These are phyloP conservation scores for Prosapia bicincta DNA, from an alignment of 2,888 invertebrate genomes.

Conservation along the genomic window DNA sequence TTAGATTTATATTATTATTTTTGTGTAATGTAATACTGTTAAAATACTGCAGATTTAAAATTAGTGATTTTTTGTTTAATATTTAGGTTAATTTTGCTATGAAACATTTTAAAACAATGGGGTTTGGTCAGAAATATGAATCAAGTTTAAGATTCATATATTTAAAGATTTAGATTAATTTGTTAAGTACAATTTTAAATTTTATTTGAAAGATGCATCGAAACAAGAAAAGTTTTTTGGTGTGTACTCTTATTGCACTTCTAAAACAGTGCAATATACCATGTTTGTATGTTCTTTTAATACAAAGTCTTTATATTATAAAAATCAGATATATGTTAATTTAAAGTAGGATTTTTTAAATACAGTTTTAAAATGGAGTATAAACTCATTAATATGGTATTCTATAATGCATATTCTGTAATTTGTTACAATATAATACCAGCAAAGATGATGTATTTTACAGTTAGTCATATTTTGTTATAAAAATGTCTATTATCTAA, in stretches of 20 bases:
- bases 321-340: no score
- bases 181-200: background rate
- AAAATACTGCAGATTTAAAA: background rate
- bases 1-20: background rate
- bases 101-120: background rate
- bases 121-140: background rate
- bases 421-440: no score
- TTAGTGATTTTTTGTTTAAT: background rate
- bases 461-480: no score
- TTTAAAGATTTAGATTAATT: background rate
- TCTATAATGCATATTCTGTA: no score
- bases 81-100: background rate
- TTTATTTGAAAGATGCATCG: background rate
- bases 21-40: background rate
- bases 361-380: no score
- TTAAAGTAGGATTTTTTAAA: no score
- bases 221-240: background rate
- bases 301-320: background rate
- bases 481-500: no score
- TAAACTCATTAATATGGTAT: no score
- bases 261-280: background rate
- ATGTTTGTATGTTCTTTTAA: background rate
- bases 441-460: no score
- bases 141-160: background rate
- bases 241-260: background rate